Base-by-base conservation (phyloP, 2,797 vertebrate genomes). In the Crypturellus tataupa region DNA sequence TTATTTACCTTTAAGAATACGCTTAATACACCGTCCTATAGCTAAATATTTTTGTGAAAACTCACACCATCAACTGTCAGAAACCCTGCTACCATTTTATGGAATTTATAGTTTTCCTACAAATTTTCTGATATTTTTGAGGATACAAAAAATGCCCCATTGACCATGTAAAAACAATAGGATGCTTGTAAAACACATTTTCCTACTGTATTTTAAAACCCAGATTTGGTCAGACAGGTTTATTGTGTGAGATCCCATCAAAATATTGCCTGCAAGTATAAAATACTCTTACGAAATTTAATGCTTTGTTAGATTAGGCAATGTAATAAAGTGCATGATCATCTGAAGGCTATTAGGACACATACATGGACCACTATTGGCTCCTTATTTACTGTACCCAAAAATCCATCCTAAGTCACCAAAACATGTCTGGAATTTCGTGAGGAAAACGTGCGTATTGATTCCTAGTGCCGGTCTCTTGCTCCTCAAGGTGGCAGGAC, bases 1-100 rank as follows among this genome's bases (percentile, higher is more conserved):
- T 98, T 98, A 98, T 98, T 98, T 98, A 98, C 97, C 96, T 98
- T 98, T 97, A 98, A 98, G 97, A 98, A 98, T 98, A 97, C 62
- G 1, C 89, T 96, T 97, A 98, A 97, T 97, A 97, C 98, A 93
- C 92, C 96, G 95, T 97, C 96, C 96, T 96, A 88, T 97, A 95
- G 94, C 97, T 97, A 98, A 98, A 97, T 98, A 98, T 97, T 98
- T 97, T 97, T 96, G 96, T 97, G 97, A 96, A 97, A 97, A 98
- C 97, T 97, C 95, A 96, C 96, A 96, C 42, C 46, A 97, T 90
- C 75, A 77, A 84, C 92, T 88, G 73, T 87, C 92, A 97, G 92
- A 96, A 97, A 89, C 58, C 90, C 87, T 94, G 84, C 68, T 85
- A 95, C 71, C 70, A 60, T 90, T 96, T 96, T 79, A 85, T 39